phyloP scores from a whole-genome alignment of 2,113 vertebrate species.

The Syrmaticus mikado region DNA sequence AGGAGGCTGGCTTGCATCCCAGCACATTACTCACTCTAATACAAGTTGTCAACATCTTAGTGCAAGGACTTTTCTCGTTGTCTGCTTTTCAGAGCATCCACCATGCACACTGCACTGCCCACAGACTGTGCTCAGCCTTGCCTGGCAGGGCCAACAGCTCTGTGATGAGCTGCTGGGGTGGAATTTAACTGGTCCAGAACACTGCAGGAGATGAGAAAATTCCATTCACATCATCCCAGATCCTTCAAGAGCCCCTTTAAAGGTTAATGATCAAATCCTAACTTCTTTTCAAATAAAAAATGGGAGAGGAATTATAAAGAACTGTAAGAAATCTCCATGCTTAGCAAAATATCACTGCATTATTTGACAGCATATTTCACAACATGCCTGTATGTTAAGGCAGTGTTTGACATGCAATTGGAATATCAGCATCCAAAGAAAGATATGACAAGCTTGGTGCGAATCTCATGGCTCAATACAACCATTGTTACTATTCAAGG shows the following conservation, averaged over 20 bases:
- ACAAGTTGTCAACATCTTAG: not conserved
- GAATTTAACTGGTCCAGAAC: not conserved
- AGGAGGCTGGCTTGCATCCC: not conserved
- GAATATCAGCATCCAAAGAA: not conserved
- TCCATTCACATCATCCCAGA: not conserved
- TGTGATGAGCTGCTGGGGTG: not conserved
- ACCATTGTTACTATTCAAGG: not conserved
- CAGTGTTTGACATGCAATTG: not conserved
- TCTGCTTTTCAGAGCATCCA: not conserved
- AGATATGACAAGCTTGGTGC: not conserved
- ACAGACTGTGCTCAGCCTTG: accelerated
- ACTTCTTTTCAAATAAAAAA: not conserved
- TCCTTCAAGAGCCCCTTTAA: not conserved
- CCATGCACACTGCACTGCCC: not conserved
- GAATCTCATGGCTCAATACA: not conserved
- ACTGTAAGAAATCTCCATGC: not conserved
- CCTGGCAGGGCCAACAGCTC: not conserved
- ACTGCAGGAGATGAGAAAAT: not conserved
- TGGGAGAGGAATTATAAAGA: not conserved
- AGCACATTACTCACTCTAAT: not conserved
- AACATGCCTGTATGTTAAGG: not conserved
- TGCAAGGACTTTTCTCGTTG: not conserved
- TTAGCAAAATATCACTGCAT: not conserved
- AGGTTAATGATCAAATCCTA: not conserved
- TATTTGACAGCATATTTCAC: not conserved